A percentile compares a stretch with the other conserved stretches of the same genome.
phyloP scores from a whole-genome alignment of 1,140 invertebrate species.

The Lerema accius region DNA sequence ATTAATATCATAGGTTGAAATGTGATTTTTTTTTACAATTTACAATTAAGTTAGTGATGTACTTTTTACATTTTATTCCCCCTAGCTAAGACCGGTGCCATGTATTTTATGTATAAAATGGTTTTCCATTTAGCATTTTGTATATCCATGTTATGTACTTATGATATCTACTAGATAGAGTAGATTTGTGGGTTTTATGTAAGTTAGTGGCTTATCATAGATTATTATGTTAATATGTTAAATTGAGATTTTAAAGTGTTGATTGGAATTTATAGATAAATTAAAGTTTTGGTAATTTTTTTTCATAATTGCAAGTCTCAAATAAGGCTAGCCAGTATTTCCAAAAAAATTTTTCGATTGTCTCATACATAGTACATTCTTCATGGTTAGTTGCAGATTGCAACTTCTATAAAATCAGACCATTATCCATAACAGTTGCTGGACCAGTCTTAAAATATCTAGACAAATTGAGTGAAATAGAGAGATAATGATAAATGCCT shows the following conservation, averaged over 20 bases:
- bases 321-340: background rate
- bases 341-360: too few relatives aligned
- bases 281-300: background rate
- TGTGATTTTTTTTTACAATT: conserved; percentile 15
- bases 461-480: too few relatives aligned
- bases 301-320: background rate
- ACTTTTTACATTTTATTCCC: conserved; percentile 32
- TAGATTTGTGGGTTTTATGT: background rate
- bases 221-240: too few relatives aligned
- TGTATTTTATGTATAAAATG: conserved; percentile 23
- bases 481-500: too few relatives aligned
- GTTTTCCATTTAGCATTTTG: conserved; percentile 18
- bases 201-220: background rate
- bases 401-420: too few relatives aligned
- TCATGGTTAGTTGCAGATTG: too few relatives aligned
- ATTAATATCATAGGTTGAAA: conserved; percentile 17
- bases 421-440: too few relatives aligned
- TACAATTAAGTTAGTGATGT: conserved; percentile 8
- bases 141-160: conserved; percentile 17
- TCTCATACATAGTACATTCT: too few relatives aligned
- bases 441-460: too few relatives aligned
- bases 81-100: conserved; percentile 28
- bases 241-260: too few relatives aligned
- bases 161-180: background rate
- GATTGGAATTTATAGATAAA: too few relatives aligned